Conservation (phyloP, 1,140 invertebrate genomes). For the Parapsyche elsis region DNA sequence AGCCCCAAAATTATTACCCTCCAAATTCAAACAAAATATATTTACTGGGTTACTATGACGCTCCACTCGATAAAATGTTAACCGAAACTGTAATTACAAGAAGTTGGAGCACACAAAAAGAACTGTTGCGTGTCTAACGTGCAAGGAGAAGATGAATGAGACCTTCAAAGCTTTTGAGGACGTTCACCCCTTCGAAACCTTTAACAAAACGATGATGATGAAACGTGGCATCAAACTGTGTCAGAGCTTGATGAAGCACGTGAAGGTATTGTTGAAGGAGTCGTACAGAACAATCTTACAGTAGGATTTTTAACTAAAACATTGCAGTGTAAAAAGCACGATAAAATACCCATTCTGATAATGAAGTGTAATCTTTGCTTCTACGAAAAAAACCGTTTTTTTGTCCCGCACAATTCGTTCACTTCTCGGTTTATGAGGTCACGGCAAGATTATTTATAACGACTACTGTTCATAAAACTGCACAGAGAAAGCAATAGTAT, state of each 20-base stretch:
- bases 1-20: not conserved
- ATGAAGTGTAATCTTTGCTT: too few relatives aligned
- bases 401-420: too few relatives aligned
- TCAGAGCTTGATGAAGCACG: constrained; percentile 7
- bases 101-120: constrained; percentile 17
- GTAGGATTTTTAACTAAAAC: not conserved
- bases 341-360: too few relatives aligned
- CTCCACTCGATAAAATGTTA: not conserved
- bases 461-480: not conserved
- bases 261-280: not conserved
- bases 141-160: constrained; percentile 28
- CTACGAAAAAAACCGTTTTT: too few relatives aligned
- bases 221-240: constrained; percentile 6
- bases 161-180: constrained; percentile 28
- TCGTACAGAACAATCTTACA: not conserved
- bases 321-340: too few relatives aligned
- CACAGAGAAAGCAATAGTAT: constrained; percentile 21
- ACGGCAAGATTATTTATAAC: not conserved
- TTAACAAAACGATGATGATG: constrained; percentile 15
- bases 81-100: constrained; percentile 21
- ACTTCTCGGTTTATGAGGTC: not conserved
- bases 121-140: constrained; percentile 38
- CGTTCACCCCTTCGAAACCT: constrained; percentile 26
- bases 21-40: not conserved
- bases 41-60: not conserved